Conservation (phyloP, 2,113 vertebrate species). For the Tauraco erythrolophus region DNA sequence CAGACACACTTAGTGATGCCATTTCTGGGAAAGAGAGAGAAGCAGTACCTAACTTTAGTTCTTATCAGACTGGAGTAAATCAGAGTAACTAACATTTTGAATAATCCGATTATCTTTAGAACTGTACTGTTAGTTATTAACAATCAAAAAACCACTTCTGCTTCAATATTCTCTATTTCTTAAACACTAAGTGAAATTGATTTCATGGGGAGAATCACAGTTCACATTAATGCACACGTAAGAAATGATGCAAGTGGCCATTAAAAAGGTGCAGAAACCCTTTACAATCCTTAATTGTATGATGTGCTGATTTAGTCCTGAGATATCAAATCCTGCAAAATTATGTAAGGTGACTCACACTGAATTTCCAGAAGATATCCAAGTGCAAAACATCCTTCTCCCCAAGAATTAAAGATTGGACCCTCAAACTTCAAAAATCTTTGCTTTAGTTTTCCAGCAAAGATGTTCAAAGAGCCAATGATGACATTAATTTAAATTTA, state of each 20-base stretch:
- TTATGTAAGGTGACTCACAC: not conserved
- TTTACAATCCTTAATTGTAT: not conserved
- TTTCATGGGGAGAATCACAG: not conserved
- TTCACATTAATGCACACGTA: not conserved
- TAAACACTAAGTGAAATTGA: not conserved
- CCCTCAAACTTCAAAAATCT: not conserved
- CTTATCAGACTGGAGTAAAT: not conserved
- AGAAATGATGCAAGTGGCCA: not conserved
- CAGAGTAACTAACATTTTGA: conserved; percentile 44
- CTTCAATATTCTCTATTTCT: not conserved
- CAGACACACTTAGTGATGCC: not conserved
- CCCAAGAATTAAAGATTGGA: not conserved
- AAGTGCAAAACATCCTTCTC: not conserved
- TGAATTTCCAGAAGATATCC: not conserved
- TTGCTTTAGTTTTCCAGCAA: not conserved
- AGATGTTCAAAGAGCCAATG: not conserved
- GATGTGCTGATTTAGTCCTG: not conserved
- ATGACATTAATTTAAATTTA: not conserved
- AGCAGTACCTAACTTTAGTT: not conserved
- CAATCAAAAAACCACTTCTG: not conserved
- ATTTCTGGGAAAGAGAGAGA: not conserved
- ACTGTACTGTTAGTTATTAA: not conserved
- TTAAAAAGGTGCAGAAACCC: not conserved
- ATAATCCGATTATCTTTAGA: conserved; percentile 27
- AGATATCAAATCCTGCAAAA: not conserved